Base-by-base conservation (phyloP, 2,113 vertebrate genomes). In the Pipa parva region DNA sequence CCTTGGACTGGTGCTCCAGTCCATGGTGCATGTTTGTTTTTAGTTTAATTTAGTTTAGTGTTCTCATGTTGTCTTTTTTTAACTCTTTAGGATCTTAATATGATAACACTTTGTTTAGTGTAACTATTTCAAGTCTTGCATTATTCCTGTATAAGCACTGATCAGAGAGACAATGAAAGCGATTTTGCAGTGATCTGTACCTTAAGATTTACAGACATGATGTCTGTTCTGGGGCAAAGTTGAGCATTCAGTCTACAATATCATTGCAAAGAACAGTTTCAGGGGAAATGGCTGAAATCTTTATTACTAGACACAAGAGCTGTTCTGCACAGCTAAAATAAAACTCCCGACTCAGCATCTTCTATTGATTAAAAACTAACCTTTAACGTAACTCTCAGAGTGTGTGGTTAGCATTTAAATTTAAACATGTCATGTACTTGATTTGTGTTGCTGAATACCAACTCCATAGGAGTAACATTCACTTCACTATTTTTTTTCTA, bases 311-410 rank as follows among this genome's bases (percentile, higher is more conserved):
- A 88, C 86, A 82, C 73, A 71, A 83, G 87, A 89, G 87, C 88
- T 90, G 89, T 87, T 90, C 80, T 87, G 88, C 78, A 77, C 86
- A 67, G 86, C 85, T 84, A 76, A 88, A 89, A 97, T 95, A 61
- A 85, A 97, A 97, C 86, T 89, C 88, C 79, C 1, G 88, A 92
- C 92, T 97, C 96, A 97, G 96, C 96, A 95, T 90, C 88, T 97
- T 95, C 91, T 96, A 97, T 97, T 97, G 94, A 98, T 98, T 98
- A 97, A 96, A 97, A 96, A 96, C 91, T 93, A 97, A 97, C 93
- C 94, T 95, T 91, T 95, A 93, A 93, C 93, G 90, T 94, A 91
- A 92, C 92, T 93, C 90, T 81, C 88, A 79, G 90, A 92, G 88
- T 89, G 90, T 90, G 87, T 85, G 87, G 88, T 89, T 88, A 90